A percentile compares a stretch with the other conserved stretches of the same genome.
These are phyloP conservation scores for Limnephilus auricula DNA, from an alignment of 2,888 invertebrate genomes.

Conservation along the genomic window DNA sequence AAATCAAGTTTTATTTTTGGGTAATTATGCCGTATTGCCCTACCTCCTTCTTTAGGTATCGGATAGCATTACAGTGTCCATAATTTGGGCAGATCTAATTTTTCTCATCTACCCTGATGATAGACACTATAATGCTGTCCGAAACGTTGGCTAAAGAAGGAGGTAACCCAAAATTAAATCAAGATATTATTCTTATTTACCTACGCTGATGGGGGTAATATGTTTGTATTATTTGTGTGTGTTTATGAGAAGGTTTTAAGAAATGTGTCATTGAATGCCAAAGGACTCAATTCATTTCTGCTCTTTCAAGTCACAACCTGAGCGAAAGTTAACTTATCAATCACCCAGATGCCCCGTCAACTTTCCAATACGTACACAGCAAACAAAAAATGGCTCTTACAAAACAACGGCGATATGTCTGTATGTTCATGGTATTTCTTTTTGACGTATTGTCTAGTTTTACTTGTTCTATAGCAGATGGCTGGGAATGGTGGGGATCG, in stretches of 20 bases:
- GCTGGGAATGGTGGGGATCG: not conserved
- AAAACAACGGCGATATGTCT: not conserved
- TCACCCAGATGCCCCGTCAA: conserved; percentile 28
- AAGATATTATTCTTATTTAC: no score
- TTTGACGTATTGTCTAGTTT: not conserved
- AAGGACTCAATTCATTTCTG: not conserved
- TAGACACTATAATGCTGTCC: no score
- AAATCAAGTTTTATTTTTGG: no score
- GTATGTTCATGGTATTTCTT: not conserved
- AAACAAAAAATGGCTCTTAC: not conserved
- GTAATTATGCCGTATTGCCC: no score
- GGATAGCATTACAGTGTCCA: no score
- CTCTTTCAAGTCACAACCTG: not conserved
- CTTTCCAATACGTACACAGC: not conserved
- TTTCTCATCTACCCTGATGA: no score
- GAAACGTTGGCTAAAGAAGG: no score
- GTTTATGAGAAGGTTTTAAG: not conserved
- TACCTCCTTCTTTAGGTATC: no score
- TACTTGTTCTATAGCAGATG: not conserved
- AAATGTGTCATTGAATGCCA: not conserved
- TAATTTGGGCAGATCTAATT: no score
- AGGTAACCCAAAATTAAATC: no score
- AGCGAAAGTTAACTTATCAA: conserved; percentile 9
- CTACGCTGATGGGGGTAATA: no score
- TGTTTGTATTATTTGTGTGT: not conserved